These are phyloP conservation scores for Phyllostomus hastatus DNA, from an alignment of 2,113 vertebrate species.

Conservation along the genomic window DNA sequence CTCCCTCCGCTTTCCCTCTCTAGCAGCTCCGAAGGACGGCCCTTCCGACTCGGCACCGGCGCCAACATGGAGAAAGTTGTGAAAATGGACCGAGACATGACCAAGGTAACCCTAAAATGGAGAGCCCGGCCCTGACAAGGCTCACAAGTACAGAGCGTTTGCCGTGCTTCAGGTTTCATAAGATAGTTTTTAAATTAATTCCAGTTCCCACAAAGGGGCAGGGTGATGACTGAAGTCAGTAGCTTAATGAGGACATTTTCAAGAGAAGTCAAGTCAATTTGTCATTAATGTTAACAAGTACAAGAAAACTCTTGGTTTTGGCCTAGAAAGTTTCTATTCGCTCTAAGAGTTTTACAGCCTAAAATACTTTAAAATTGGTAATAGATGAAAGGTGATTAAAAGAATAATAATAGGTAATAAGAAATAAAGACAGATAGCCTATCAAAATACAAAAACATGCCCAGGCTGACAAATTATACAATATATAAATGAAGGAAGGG, in stretches of 20 bases:
- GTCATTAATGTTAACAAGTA: background rate
- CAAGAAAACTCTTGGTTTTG: background rate
- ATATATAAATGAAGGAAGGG: background rate
- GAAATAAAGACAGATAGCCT: background rate
- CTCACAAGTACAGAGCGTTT: background rate
- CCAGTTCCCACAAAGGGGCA: background rate
- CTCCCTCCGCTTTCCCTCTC: slow-evolving; percentile 47
- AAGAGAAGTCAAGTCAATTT: background rate
- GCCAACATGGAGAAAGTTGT: slow-evolving; percentile 99
- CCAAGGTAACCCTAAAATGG: slow-evolving; percentile 86
- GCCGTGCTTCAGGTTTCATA: background rate
- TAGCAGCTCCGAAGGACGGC: slow-evolving; percentile 97
- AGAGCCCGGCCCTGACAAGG: background rate
- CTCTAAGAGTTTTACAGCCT: slow-evolving; percentile 6
- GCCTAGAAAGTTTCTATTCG: background rate
- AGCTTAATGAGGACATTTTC: background rate
- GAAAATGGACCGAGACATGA: slow-evolving; percentile 99
- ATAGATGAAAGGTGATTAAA: background rate
- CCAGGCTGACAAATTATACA: background rate
- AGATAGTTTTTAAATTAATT: background rate
- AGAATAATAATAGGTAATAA: background rate
- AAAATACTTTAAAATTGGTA: slow-evolving; percentile 15
- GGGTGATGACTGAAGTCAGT: background rate
- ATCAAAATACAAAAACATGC: background rate
- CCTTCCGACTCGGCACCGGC: slow-evolving; percentile 96